Evolutionary conservation across 2,797 vertebrate species (phyloP), one percentile per base, ranked within the genome.

Genomic region (Mionectes olivaceus): DNA sequence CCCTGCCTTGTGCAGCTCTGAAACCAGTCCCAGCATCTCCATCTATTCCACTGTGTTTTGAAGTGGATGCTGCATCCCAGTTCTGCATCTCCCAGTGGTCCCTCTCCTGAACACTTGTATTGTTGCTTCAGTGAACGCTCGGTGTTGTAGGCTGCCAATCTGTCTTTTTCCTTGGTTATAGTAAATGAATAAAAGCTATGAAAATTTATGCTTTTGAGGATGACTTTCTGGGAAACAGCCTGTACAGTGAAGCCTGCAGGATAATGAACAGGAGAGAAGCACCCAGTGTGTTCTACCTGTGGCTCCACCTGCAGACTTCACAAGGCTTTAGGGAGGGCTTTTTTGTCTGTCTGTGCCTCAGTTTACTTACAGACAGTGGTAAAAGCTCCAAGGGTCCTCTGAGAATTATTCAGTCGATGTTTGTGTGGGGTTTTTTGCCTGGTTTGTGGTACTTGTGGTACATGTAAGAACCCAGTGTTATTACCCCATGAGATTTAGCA

Each of bases 351-450:
- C 15, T 57, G 2, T 64, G 49, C 46, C 75, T 94, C 68, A 70
- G 0, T 79, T 94, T 94, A 41, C 37, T 50, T 32, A 30, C 1
- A 5, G 70, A 25, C 12, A 39, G 37, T n/a, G 25, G 8, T 55
- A 56, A 67, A 94, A 78, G 5, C 15, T 41, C 52, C 1, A 6
- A 19, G 23, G 14, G 11, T 56, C 37, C 27, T 70, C 55, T 70
- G 59, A 63, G 33, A 80, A 79, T 82, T 74, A 52, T 32, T 89
- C 43, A 13, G 4, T 21, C 61, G 14, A 32, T 82, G 10, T 49
- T 70, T 81, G 4, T 5, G 24, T n/a, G 18, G 0, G 2, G 1
- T 2, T 23, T 50, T 35, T 44, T 67, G 19, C 9, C 7, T 52
- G 23, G 18, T 74, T 47, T 81, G 19, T 71, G 55, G 10, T 88